phyloP scores from a whole-genome alignment of 2,113 vertebrate species.

The Sapajus apella region DNA sequence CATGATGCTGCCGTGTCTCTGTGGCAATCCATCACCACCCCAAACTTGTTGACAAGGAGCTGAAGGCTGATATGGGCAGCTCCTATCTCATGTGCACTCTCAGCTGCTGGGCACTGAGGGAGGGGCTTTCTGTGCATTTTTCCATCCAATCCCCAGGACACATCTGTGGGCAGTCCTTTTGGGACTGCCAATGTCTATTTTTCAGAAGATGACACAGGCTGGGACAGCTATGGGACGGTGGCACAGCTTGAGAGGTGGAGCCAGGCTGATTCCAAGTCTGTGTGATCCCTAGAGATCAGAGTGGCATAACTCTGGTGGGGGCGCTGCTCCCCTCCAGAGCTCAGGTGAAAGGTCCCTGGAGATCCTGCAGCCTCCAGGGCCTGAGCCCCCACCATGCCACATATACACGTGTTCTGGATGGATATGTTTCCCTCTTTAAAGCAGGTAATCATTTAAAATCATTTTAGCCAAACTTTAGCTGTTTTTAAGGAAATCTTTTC shows the following conservation, averaged over 20 bases:
- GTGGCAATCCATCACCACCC: not conserved
- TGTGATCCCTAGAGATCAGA: not conserved
- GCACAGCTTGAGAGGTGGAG: not conserved
- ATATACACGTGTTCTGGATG: not conserved
- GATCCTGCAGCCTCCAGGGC: not conserved
- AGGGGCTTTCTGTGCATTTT: not conserved
- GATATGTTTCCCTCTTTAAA: not conserved
- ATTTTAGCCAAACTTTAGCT: not conserved
- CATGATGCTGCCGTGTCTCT: not conserved
- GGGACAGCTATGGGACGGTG: not conserved
- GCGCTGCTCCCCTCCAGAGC: not conserved
- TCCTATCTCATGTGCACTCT: not conserved
- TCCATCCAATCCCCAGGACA: not conserved
- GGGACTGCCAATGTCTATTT: not conserved
- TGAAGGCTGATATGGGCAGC: not conserved
- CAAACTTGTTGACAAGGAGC: not conserved
- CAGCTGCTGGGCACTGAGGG: not conserved
- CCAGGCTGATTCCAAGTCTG: not conserved
- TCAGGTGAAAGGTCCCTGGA: not conserved
- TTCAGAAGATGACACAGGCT: not conserved
- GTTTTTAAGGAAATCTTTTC: slow-evolving; percentile 10
- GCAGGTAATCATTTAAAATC: not conserved
- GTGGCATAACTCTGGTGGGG: not conserved
- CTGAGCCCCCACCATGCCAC: accelerated
- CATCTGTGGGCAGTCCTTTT: not conserved